Evolutionary conservation across 2,113 vertebrate genomes (phyloP), one percentile per base, ranked within the genome.

Genomic region (Laticauda laticaudata): DNA sequence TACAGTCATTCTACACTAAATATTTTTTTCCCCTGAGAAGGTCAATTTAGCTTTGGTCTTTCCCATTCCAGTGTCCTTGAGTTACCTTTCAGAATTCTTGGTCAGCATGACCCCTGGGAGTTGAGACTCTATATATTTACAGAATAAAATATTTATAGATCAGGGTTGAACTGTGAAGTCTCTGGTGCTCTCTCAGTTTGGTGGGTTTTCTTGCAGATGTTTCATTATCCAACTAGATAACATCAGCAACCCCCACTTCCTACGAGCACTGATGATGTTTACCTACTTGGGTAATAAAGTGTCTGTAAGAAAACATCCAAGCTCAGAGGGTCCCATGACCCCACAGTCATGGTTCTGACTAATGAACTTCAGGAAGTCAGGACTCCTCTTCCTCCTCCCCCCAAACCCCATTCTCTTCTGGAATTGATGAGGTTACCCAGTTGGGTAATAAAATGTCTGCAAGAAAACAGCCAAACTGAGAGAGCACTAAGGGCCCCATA

Each of bases 21-120:
- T n/a, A 29, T 29, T 26, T 1, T 0, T 0, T 0, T 9, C 10
- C 2, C 26, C 6, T 0, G 4, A 61, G 26, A n/a, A 0, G 0
- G 34, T 34, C 26, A 86, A 48, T 45, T 48, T 24, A 51, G 23
- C 43, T 81, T 51, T 39, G n/a, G 15, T 39, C n/a, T 81, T 81
- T 34, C n/a, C 34, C 15, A 39, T 8, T 9, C 69, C 6, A 1
- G 18, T 21, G 34, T 39, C 6, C 6, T 81, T 7, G 14, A 39
- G 69, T 34, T 75, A 81, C 69, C 5, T 81, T 81, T 39, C 69
- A 20, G 69, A 39, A 39, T 81, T 20, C 34, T 20, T 39, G 34
- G 69, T 75, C 69, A 81, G 69, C 15, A 3, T 81, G 69, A 39
- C 15, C 69, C 3, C 15, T 75, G 69, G 69, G n/a, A 39, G 15